Percentiles rank a stretch among this genome's conserved stretches.
phyloP scores from a whole-genome alignment of 2,888 invertebrate species.

The Fragum fragum region DNA sequence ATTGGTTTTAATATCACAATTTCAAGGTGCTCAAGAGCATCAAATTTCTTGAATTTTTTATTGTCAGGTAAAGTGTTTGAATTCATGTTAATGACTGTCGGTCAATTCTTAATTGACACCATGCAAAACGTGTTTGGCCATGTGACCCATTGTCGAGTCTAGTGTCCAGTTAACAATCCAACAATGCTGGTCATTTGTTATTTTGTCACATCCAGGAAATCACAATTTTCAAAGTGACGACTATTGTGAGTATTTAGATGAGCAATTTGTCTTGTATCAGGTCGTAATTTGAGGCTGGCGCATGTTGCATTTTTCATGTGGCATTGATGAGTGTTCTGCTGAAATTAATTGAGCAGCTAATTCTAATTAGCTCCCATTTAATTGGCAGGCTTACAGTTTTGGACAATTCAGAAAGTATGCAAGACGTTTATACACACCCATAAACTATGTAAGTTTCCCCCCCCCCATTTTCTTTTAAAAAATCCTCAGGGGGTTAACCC shows the following conservation, averaged over 20 bases:
- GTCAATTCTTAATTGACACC: conserved; percentile 42
- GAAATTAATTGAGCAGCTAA: conserved; percentile 35
- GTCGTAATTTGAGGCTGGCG: conserved; percentile 11
- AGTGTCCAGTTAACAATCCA: conserved; percentile 23
- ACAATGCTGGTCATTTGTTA: conserved; percentile 46
- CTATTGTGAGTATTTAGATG: conserved; percentile 35
- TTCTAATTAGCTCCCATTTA: conserved; percentile 22
- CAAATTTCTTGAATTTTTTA: neutral
- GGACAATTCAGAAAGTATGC: conserved; percentile 8
- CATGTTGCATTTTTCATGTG: conserved; percentile 39
- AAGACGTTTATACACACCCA: no score
- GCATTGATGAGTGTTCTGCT: conserved; percentile 4
- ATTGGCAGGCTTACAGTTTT: conserved; percentile 15
- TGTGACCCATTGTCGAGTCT: conserved; percentile 50
- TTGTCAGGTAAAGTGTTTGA: neutral
- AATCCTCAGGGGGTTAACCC: no score
- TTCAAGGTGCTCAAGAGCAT: no score
- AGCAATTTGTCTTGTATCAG: conserved; percentile 46
- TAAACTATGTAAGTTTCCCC: no score
- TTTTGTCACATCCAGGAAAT: conserved; percentile 44
- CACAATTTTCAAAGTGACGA: conserved; percentile 12
- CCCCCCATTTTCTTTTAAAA: no score
- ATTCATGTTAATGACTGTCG: conserved; percentile 43
- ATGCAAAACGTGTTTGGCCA: conserved; percentile 33
- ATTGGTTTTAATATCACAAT: no score